Evolutionary conservation across 2,888 invertebrate species (phyloP), one percentile per base, ranked within the genome.

Genomic region (Pseudococcus viburni): DNA sequence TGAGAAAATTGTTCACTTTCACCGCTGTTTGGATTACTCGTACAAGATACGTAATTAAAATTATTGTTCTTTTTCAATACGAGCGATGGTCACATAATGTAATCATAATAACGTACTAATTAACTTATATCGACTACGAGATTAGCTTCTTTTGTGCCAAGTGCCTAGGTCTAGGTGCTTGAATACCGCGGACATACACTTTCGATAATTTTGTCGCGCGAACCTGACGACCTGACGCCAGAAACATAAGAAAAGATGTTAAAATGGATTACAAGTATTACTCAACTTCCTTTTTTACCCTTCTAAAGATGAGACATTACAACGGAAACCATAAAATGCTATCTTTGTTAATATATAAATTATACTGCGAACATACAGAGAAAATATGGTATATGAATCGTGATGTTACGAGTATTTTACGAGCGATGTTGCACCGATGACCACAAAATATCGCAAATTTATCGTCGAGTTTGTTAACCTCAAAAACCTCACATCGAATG

Each of bases 381-480:
- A 64, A 64, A 59, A 64, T 22, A 42, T 42, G 42, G 42, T 42
- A 7, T 42, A 12, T 22, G 64, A 9, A 64, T 64, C 64, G 22
- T 22, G 22, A 64, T 22, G 11, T 64, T 22, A 22, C 22, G 64
- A 64, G 7, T 22, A 22, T 9, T 64, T 22, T 55, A 55, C n/a
- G 55, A 55, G 0, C 55, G 11, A 64, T 64, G 22, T 64, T 64
- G 64, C 64, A 64, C 64, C 64, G 22, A 64, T 64, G 22, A 22
- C 64, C 22, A 64, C 17, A 73, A 73, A 73, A 73, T 73, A 73
- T 73, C 7, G 73, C 73, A 73, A 73, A 73, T 73, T 68, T 68
- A 26, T 17, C 73, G 42, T 9, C 42, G 33, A 73, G 73, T 73
- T 73, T 33, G 33, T 73, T 73, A 33, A 73, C 73, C 73, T 33